Evolutionary conservation across 2,888 invertebrate genomes (phyloP), one percentile per base, ranked within the genome.

Genomic region (Antitype chi): DNA sequence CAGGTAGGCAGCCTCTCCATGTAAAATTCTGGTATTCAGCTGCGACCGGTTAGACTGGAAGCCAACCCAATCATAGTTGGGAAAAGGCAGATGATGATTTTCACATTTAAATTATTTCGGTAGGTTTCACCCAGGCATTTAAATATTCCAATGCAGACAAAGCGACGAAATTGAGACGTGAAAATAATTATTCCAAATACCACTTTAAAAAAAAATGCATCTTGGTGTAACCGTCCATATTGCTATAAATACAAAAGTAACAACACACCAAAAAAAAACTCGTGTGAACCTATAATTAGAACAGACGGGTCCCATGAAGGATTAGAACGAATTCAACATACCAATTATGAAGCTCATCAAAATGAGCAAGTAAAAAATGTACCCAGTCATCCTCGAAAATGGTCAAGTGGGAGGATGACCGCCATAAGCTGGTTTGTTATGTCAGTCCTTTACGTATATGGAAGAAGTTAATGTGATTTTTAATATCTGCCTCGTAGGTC

Each of bases 301-400:
- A 82, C 67, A 60, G 75, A 75, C 53, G 74, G 78, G 76, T 78
- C 83, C 64, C 81, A 89, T 77, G 74, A 72, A 71, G 70, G 68
- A 79, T 85, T 82, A 71, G 63, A 63, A 70, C 53, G 53, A 86
- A 82, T 76, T 52, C 66, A 28, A 75, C 79, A 60, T 76, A 70
- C 72, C 81, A 88, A 88, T 89, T 86, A 87, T 63, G 43, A 60
- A 64, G 59, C 66, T 74, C 67, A 68, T 76, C 68, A 85, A 69
- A 78, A 69, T 74, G 82, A 85, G 52, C 52, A 76, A 75, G 71
- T 74, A 25, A 70, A 87, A 85, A 88, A 87, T 81, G 49, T 75
- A 75, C 81, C 38, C 17, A 78, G 89, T 88, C 88, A 88, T 87
- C 79, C 49, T 76, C 60, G 70, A 86, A 84, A 74, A 64, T n/a